These are phyloP conservation scores for Speoplatyrhinus poulsoni DNA, from an alignment of 2,113 vertebrate genomes.

Conservation along the genomic window DNA sequence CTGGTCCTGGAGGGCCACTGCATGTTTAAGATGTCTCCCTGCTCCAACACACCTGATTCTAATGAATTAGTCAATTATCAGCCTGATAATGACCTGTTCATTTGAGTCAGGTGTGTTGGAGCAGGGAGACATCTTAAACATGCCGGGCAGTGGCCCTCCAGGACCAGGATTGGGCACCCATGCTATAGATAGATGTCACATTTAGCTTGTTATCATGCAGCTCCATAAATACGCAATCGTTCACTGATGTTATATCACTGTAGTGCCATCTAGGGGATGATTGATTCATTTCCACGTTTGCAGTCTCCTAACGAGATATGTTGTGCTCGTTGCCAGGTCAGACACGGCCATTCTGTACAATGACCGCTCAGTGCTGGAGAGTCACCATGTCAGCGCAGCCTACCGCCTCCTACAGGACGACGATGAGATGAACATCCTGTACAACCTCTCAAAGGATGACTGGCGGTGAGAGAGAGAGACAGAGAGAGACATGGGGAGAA, in stretches of 20 bases:
- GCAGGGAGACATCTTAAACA: too few species aligned
- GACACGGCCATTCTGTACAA: constrained; percentile 97
- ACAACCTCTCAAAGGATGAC: constrained; percentile 97
- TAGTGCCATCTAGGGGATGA: background rate
- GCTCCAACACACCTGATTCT: too few species aligned
- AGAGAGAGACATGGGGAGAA: background rate
- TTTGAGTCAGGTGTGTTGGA: too few species aligned
- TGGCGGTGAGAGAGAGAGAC: constrained; percentile 84
- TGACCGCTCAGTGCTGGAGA: constrained; percentile 94
- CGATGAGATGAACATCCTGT: constrained; percentile 98
- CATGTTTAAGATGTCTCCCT: too few species aligned
- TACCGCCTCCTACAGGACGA: constrained; percentile 97
- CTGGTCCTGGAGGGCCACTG: too few species aligned
- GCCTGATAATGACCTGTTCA: too few species aligned
- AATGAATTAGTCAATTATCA: too few species aligned
- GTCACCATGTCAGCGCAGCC: constrained; percentile 92
- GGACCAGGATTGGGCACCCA: too few species aligned
- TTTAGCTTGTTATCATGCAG: background rate
- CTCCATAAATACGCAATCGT: background rate
- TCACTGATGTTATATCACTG: background rate
- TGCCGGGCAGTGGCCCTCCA: too few species aligned
- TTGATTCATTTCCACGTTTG: background rate
- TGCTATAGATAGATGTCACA: too few species aligned
- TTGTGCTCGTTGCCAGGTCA: constrained; percentile 76
- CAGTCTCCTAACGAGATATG: background rate